These are phyloP conservation scores for Capra hircus DNA, from an alignment of 2,113 vertebrate genomes.

Conservation along the genomic window DNA sequence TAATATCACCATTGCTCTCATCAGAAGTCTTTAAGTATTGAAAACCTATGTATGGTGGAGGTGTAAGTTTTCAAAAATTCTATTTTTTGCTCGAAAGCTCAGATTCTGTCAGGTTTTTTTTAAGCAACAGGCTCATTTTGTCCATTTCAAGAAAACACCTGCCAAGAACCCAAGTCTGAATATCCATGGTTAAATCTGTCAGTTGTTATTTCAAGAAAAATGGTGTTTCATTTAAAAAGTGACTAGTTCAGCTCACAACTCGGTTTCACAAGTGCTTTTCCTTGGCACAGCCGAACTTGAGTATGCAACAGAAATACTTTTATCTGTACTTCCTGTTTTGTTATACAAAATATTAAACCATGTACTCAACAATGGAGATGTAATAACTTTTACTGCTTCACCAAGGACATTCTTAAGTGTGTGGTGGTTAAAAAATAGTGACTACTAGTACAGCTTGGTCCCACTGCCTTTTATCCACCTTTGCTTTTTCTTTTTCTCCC, in stretches of 20 bases:
- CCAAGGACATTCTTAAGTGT: not conserved
- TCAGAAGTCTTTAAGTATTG: not conserved
- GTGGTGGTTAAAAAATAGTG: not conserved
- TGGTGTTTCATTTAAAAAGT: not conserved
- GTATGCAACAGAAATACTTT: not conserved
- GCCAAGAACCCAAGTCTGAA: not conserved
- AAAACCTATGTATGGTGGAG: not conserved
- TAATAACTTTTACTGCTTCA: not conserved
- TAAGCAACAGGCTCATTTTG: not conserved
- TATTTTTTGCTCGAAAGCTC: not conserved
- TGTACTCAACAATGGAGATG: not conserved
- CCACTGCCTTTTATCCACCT: not conserved
- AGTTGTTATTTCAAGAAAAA: not conserved
- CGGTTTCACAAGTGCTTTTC: not conserved
- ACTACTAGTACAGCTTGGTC: not conserved
- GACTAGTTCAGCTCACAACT: not conserved
- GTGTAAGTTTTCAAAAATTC: slow-evolving; percentile 2
- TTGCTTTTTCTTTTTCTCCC: not conserved
- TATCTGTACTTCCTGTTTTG: not conserved
- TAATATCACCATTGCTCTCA: not conserved
- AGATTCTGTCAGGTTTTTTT: not conserved
- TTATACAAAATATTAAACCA: not conserved
- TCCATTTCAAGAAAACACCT: not conserved
- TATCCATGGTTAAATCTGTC: not conserved
- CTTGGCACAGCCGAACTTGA: not conserved